Conservation (phyloP, 2,113 vertebrate genomes). For the Festucalex cinctus region DNA sequence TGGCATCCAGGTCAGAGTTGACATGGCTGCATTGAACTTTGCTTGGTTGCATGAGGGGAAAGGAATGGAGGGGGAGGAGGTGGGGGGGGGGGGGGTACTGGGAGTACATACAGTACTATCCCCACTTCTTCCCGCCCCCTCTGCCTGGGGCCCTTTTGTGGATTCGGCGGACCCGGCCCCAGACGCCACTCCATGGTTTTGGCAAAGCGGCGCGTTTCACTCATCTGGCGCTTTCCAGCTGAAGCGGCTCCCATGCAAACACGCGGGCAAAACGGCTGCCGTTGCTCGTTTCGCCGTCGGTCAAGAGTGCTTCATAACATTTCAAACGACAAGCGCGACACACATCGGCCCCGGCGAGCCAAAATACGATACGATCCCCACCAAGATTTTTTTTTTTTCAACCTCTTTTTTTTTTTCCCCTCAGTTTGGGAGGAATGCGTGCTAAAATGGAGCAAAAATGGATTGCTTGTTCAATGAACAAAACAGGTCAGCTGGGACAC, state of each 20-base stretch:
- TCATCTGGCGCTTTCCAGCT: conserved; percentile 69
- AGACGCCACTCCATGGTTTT: conserved; percentile 71
- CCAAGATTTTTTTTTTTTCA: conserved; percentile 1
- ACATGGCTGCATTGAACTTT: conserved; percentile 4
- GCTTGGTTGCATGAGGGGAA: conserved; percentile 14
- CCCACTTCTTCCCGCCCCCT: conserved; percentile 15
- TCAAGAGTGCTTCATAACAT: conserved; percentile 74
- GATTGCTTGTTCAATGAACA: not conserved
- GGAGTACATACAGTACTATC: conserved; percentile 25
- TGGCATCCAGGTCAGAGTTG: conserved; percentile 40
- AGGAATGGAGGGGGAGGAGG: conserved; percentile 25
- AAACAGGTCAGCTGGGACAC: not conserved
- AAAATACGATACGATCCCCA: conserved; percentile 39
- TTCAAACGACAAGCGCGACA: conserved; percentile 69
- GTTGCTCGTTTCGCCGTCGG: conserved; percentile 70
- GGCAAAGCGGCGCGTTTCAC: conserved; percentile 52
- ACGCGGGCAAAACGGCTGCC: conserved; percentile 61
- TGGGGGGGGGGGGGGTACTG: conserved; percentile 34
- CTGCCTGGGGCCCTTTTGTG: conserved; percentile 67
- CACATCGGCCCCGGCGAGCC: conserved; percentile 45
- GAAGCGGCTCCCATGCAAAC: conserved; percentile 73
- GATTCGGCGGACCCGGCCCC: conserved; percentile 69
- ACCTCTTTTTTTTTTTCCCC: conserved; percentile 37
- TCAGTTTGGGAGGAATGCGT: conserved; percentile 29
- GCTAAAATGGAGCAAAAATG: conserved; percentile 50